Percentiles rank a stretch among this genome's conserved stretches.
These are phyloP conservation scores for Ophion ellenae DNA, from an alignment of 2,888 invertebrate genomes.

Conservation along the genomic window DNA sequence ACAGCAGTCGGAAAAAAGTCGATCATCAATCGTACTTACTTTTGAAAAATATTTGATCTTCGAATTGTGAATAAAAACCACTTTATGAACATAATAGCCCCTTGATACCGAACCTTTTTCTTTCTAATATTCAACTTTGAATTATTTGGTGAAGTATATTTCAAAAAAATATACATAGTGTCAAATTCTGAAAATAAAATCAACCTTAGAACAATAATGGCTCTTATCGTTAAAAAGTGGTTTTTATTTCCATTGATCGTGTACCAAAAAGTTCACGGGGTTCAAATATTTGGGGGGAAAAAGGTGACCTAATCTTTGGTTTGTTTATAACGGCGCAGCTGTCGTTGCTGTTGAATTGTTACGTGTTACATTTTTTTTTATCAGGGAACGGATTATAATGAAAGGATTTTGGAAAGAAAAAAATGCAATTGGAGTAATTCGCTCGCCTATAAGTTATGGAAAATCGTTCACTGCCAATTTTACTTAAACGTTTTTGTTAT, in stretches of 20 bases:
- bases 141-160: too few relatives aligned
- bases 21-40: neutral
- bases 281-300: neutral
- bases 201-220: neutral
- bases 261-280: neutral
- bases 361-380: neutral
- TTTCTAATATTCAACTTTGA: too few relatives aligned
- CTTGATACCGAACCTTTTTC: neutral
- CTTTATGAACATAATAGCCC: neutral
- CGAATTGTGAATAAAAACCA: neutral
- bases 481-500: conserved; percentile 29
- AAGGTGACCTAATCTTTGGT: neutral
- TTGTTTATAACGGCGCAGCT: neutral
- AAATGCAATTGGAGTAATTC: conserved; percentile 28
- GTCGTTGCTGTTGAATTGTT: neutral
- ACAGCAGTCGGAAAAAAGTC: neutral
- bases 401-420: neutral
- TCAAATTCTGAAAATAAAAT: neutral
- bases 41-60: neutral
- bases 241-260: neutral
- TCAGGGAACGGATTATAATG: neutral
- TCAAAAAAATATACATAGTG: neutral
- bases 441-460: conserved; percentile 20
- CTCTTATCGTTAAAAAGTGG: neutral
- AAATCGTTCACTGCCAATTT: conserved; percentile 53